Evolutionary conservation across 2,113 vertebrate species (phyloP), one percentile per base, ranked within the genome.

Genomic region (Struthio camelus): DNA sequence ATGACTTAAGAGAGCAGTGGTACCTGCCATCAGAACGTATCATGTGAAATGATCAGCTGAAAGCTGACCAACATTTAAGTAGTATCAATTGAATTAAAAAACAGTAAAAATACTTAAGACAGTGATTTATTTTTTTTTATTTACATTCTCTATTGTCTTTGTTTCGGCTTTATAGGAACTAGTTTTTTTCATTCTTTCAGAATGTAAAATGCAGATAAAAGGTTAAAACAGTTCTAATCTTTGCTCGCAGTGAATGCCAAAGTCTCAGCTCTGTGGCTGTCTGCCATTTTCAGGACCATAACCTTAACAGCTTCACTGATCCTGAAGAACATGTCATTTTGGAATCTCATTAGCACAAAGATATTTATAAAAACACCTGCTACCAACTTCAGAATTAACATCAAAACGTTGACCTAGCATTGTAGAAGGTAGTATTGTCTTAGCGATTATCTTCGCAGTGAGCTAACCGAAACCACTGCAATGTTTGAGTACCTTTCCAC

Each of bases 241-340:
- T 65, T 50, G 10, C 24, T 53, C 56, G 38, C 48, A 78, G 61
- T 34, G 14, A 94, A 56, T 80, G 30, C 77, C 54, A 30, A n/a
- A 54, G 38, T 36, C 54, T 89, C 54, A 94, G n/a, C 54, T 70
- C 62, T 46, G 44, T n/a, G 44, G 18, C 3, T 3, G 53, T 8
- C n/a, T 93, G 56, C 51, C 32, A 51, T 54, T 61, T 42, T 83
- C 36, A 14, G 34, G 54, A 73, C 65, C 46, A 86, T 64, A 93
- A 85, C 70, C 64, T 73, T 94, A 85, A 89, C 70, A 94, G 85
- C 65, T 89, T 87, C 83, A 93, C 2, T 72, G 93, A 95, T 89
- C 87, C 87, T 92, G 75, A 96, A 90, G 90, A 96, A 71, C 56
- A 72, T 82, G 61, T 6, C 67, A 95, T 95, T 97, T 95, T 69